phyloP scores from a whole-genome alignment of 2,113 vertebrate genomes.

The Etheostoma cragini region DNA sequence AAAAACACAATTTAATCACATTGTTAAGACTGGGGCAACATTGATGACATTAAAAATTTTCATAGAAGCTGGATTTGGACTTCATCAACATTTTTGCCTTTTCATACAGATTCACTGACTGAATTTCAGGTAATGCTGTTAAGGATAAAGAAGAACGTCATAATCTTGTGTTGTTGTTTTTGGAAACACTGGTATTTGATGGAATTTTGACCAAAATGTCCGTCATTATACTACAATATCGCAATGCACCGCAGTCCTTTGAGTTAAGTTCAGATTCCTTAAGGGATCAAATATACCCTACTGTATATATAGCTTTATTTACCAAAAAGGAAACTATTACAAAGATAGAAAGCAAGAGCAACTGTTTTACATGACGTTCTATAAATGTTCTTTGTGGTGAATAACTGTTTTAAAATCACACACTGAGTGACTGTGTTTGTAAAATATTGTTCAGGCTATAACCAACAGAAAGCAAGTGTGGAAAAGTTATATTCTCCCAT shows the following conservation, averaged over 20 bases:
- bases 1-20: not conserved
- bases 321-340: not conserved
- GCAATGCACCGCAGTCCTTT: not conserved
- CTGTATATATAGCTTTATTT: conserved; percentile 2
- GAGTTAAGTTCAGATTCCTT: not conserved
- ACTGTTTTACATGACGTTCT: conserved; percentile 1
- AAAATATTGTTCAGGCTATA: not conserved
- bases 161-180: not conserved
- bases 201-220: not conserved
- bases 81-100: not conserved
- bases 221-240: not conserved
- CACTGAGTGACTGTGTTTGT: not conserved
- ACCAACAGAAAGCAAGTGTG: not conserved
- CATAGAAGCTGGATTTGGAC: not conserved
- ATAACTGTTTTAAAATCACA: not conserved
- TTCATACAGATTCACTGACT: not conserved
- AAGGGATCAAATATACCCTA: not conserved
- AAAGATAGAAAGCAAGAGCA: not conserved
- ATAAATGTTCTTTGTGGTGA: conserved; percentile 28
- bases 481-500: conserved; percentile 30
- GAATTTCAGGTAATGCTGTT: not conserved
- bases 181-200: not conserved
- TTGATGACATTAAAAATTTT: not conserved
- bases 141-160: not conserved
- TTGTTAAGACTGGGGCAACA: not conserved